phyloP scores from a whole-genome alignment of 2,888 invertebrate genomes.

The Fragum sueziense region DNA sequence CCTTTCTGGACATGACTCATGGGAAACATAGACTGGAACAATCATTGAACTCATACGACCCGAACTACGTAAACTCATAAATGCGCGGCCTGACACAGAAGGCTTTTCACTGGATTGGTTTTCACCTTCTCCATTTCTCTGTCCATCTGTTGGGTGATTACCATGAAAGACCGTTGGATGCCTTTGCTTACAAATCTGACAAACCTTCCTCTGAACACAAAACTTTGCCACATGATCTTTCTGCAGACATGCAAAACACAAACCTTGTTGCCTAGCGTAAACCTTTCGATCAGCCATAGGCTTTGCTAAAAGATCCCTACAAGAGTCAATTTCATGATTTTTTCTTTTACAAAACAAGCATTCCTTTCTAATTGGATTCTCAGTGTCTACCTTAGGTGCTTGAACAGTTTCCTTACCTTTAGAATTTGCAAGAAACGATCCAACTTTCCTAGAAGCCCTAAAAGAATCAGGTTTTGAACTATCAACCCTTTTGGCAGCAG shows the following conservation, averaged over 20 bases:
- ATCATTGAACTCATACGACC: slow-evolving; percentile 25
- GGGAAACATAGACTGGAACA: slow-evolving; percentile 53
- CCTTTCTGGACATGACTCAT: slow-evolving; percentile 37
- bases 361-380: no score
- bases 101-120: neutral
- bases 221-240: slow-evolving; percentile 35
- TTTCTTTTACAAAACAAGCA: slow-evolving; percentile 36
- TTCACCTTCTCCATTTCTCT: neutral
- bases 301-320: slow-evolving; percentile 30
- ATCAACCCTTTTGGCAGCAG: neutral
- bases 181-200: slow-evolving; percentile 30
- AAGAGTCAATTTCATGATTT: slow-evolving; percentile 39
- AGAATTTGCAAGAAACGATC: neutral
- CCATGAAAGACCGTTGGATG: slow-evolving; percentile 52
- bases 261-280: slow-evolving; percentile 31
- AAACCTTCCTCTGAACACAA: slow-evolving; percentile 36
- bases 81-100: neutral
- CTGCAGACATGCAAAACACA: slow-evolving; percentile 46
- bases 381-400: neutral
- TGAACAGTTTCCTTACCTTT: neutral
- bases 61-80: neutral
- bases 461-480: neutral
- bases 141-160: neutral
- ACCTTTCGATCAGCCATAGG: slow-evolving; percentile 39
- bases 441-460: neutral